phyloP scores from a whole-genome alignment of 2,113 vertebrate species.

The Cyphomyrus discorhynchus region DNA sequence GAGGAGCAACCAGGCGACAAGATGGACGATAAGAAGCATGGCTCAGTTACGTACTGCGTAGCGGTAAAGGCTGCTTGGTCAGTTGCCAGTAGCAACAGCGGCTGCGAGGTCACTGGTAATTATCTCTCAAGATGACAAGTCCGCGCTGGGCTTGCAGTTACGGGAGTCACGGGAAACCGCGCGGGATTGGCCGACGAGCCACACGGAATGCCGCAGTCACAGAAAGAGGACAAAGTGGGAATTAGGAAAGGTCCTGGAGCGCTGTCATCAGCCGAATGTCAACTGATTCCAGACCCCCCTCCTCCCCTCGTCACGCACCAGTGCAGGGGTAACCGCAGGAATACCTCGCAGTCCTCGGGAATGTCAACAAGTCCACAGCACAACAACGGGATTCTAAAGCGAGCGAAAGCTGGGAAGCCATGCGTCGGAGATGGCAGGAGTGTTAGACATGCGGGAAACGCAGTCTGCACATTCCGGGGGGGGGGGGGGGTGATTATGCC shows the following conservation, averaged over 20 bases:
- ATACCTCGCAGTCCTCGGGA: not conserved
- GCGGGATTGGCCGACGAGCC: not conserved
- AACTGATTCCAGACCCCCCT: not conserved
- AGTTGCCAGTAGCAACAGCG: constrained; percentile 14
- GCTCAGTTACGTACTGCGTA: not conserved
- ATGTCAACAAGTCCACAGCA: not conserved
- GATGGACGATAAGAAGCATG: not conserved
- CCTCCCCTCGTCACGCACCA: not conserved
- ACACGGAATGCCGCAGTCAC: not conserved
- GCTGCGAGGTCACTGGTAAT: constrained; percentile 6
- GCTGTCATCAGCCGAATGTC: not conserved
- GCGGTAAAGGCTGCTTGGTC: not conserved
- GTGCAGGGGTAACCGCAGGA: not conserved
- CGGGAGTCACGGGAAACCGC: not conserved
- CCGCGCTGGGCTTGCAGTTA: not conserved
- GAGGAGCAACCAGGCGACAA: not conserved
- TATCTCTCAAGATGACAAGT: not conserved
- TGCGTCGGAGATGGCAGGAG: not conserved
- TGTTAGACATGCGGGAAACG: not conserved
- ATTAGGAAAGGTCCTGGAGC: not conserved
- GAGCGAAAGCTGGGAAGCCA: not conserved
- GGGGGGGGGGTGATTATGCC: not conserved
- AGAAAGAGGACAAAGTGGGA: not conserved
- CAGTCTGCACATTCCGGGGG: not conserved
- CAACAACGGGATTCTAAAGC: not conserved